Evolutionary conservation across 2,113 vertebrate species (phyloP), one percentile per base, ranked within the genome.

Genomic region (Clinocottus analis): DNA sequence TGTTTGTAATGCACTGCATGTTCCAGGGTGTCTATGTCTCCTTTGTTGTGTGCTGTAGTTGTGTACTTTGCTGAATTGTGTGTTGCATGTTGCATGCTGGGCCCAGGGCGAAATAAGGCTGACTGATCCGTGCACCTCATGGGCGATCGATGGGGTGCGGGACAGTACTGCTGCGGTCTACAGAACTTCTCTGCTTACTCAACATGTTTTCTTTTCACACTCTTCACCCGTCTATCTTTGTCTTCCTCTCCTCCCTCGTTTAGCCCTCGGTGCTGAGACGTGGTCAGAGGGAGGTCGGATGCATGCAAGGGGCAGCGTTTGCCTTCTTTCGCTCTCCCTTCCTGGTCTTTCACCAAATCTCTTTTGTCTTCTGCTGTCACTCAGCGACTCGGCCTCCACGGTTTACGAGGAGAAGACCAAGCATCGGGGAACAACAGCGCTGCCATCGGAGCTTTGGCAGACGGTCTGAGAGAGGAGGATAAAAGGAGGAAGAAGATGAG

Each of bases 121-220:
- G 78, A 85, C 81, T 65, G 51, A 90, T 82, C 58, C 69, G 8
- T 62, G 77, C 71, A 73, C 68, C 67, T 89, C 72, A 51, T 25
- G 41, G 75, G 39, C 59, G 35, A 90, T 90, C 87, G 45, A 77
- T 90, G 73, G 33, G 58, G 21, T 72, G 1, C 2, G 9, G 87
- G 82, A 87, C 79, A 82, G 84, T 27, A 59, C 55, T 81, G 71
- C 80, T 80, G 76, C 83, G 56, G 87, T 83, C 43, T 61, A 80
- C 74, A 71, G 62, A 85, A 85, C 86, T 77, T 87, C 85, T 87
- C 76, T 85, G 82, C 82, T 90, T 84, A 85, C 80, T 79, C 65
- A 3, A 80, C 76, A 61, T 65, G 70, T 83, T 83, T 79, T 75
- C 41, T 72, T 43, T 79, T 41, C 59, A 64, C 58, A 67, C 51